Evolutionary conservation across 2,113 vertebrate genomes (phyloP).

Genomic region (Gallinago media): DNA sequence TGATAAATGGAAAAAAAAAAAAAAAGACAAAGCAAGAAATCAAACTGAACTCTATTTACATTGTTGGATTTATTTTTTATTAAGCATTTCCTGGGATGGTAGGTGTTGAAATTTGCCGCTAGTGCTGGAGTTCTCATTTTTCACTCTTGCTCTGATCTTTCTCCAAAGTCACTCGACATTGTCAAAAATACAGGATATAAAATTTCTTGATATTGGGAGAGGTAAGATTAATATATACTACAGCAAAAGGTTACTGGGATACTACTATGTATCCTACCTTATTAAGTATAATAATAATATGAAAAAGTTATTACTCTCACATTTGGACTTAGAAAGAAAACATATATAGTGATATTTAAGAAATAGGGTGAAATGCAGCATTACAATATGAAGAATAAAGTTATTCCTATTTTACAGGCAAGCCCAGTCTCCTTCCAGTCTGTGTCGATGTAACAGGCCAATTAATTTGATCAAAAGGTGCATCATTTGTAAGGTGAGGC

Average conservation of each 20-base stretch:
- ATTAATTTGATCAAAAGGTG: conserved; percentile 41
- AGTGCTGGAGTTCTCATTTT: neutral
- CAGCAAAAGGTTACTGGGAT: neutral
- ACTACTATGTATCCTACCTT: neutral
- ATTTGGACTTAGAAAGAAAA: neutral
- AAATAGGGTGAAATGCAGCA: neutral
- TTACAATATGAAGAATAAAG: neutral
- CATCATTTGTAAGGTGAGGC: conserved; percentile 9
- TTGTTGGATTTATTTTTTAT: neutral
- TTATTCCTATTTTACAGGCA: neutral
- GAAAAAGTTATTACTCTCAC: neutral
- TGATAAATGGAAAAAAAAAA: neutral
- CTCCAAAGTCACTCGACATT: neutral
- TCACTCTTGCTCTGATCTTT: neutral
- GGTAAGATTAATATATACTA: neutral
- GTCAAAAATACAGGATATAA: neutral
- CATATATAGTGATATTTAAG: neutral
- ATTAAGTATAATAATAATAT: neutral
- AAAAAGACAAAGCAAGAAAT: neutral
- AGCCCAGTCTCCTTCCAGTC: neutral
- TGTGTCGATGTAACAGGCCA: neutral
- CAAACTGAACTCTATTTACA: neutral
- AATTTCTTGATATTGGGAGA: neutral
- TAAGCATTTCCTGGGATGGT: neutral
- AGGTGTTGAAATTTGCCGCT: neutral